Percentiles rank a stretch among this genome's conserved stretches.
Conservation (phyloP, 2,113 vertebrate genomes). For the Cottus gobio region DNA sequence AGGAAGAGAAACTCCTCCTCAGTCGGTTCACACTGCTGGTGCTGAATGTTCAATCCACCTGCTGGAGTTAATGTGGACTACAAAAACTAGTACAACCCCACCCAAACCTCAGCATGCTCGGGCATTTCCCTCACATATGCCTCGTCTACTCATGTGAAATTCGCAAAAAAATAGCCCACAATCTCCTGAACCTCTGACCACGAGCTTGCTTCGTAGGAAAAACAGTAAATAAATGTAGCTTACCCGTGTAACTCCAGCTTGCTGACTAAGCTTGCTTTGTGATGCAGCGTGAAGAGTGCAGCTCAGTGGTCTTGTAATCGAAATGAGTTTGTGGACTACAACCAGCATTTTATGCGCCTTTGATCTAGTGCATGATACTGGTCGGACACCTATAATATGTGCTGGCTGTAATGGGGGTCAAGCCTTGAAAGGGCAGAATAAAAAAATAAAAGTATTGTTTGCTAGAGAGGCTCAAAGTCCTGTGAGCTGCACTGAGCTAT, state of each 20-base stretch:
- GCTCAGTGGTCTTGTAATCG: background rate
- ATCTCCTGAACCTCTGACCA: conserved; percentile 19
- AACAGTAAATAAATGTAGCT: conserved; percentile 26
- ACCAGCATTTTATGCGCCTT: background rate
- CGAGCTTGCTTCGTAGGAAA: conserved; percentile 1
- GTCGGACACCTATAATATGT: background rate
- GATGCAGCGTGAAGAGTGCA: conserved; percentile 14
- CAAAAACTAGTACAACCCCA: background rate
- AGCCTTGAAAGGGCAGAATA: too few species aligned
- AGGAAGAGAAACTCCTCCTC: conserved; percentile 6
- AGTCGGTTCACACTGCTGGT: background rate
- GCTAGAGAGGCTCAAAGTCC: background rate
- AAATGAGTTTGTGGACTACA: background rate
- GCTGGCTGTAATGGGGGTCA: background rate
- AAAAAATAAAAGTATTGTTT: background rate
- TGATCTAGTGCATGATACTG: background rate
- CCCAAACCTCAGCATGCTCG: conserved; percentile 17
- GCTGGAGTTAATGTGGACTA: conserved; percentile 34
- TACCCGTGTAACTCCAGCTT: conserved; percentile 1
- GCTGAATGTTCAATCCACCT: conserved; percentile 35
- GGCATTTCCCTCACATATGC: conserved; percentile 21
- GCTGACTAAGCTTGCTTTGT: conserved; percentile 13
- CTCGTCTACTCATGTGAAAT: conserved; percentile 17
- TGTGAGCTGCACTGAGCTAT: background rate
- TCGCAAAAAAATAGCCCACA: background rate